These are phyloP conservation scores for Dicentrarchus labrax DNA, from an alignment of 2,113 vertebrate species.

Conservation along the genomic window DNA sequence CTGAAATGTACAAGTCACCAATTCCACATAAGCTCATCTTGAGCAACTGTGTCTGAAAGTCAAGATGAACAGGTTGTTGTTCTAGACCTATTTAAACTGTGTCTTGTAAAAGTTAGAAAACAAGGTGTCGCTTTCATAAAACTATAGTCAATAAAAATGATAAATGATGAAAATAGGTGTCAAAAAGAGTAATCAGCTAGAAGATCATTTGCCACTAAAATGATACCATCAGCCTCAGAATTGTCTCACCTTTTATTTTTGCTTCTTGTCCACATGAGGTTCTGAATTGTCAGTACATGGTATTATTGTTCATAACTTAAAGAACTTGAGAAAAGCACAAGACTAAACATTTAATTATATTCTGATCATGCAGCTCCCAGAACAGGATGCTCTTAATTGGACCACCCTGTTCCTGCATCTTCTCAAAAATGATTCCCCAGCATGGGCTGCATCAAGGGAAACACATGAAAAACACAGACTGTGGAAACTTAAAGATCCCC, in stretches of 20 bases:
- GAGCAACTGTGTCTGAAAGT: slow-evolving; percentile 7
- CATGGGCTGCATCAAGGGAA: slow-evolving; percentile 28
- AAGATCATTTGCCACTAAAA: neutral
- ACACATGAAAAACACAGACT: slow-evolving; percentile 21
- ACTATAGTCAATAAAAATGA: neutral
- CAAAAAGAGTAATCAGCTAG: neutral
- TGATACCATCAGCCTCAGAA: neutral
- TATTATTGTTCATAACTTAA: neutral
- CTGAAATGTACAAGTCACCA: neutral
- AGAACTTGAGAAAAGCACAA: neutral
- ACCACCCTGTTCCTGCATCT: slow-evolving; percentile 21
- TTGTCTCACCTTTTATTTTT: slow-evolving; percentile 5
- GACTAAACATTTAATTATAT: slow-evolving; percentile 18
- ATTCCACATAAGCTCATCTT: neutral
- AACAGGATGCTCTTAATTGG: slow-evolving; percentile 38
- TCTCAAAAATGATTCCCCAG: slow-evolving; percentile 10
- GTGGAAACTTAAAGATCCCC: neutral
- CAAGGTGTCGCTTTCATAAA: neutral
- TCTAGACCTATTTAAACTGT: neutral
- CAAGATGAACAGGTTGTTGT: neutral
- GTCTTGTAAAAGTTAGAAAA: neutral
- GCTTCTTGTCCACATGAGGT: neutral
- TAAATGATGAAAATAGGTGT: neutral
- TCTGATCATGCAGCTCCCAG: neutral
- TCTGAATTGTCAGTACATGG: neutral